phyloP scores from a whole-genome alignment of 2,113 vertebrate species.

The Perca flavescens region DNA sequence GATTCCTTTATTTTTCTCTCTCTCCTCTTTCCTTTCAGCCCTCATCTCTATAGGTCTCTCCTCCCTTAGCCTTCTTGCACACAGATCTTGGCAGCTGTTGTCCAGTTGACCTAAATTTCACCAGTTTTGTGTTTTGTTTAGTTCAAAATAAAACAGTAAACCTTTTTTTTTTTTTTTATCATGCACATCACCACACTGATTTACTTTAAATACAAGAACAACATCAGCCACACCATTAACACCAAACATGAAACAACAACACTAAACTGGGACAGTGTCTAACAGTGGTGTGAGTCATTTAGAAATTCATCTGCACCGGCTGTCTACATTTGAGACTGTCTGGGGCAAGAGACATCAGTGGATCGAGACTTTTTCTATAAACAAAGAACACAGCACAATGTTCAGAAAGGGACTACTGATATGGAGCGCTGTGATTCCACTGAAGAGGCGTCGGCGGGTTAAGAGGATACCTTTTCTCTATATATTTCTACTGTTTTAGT shows the following conservation, averaged over 20 bases:
- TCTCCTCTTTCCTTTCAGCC: constrained; percentile 34
- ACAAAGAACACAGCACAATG: constrained; percentile 70
- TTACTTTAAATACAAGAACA: constrained; percentile 32
- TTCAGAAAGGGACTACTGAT: constrained; percentile 66
- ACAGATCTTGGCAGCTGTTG: constrained; percentile 58
- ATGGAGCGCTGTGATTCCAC: constrained; percentile 59
- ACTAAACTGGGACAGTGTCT: constrained; percentile 35
- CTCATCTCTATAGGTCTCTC: constrained; percentile 14
- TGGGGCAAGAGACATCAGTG: constrained; percentile 67
- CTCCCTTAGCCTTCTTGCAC: constrained; percentile 3
- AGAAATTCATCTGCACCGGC: constrained; percentile 56
- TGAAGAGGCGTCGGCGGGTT: constrained; percentile 73
- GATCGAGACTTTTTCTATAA: constrained; percentile 59
- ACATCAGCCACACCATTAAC: constrained; percentile 28
- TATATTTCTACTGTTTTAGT: constrained; percentile 79
- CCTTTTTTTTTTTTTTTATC: constrained; percentile 43
- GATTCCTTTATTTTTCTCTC: constrained; percentile 72
- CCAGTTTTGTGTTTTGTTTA: constrained; percentile 53
- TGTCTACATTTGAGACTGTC: constrained; percentile 53
- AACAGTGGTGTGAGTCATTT: constrained; percentile 48
- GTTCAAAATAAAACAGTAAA: constrained; percentile 60
- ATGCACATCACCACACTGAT: constrained; percentile 25
- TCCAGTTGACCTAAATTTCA: constrained; percentile 54
- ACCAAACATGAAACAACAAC: constrained; percentile 2
- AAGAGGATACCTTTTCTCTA: constrained; percentile 74